Base-by-base conservation (phyloP, 2,888 invertebrate species). In the Diachrysia chrysitis region DNA sequence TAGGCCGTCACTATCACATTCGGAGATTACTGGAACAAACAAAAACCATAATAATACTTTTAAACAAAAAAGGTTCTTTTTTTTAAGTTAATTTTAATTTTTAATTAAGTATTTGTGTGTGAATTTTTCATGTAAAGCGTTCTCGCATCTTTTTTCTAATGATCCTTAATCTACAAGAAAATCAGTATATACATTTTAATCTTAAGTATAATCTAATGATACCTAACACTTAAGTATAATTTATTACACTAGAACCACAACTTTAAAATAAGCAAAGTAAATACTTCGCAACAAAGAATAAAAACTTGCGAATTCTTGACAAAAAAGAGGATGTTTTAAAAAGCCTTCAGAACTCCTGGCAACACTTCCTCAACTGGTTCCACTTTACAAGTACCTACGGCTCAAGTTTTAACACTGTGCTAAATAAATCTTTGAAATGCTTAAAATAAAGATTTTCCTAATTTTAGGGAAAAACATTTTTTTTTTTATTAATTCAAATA, bases 11-110 rank as follows among this genome's bases (percentile, higher is more conserved):
- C 63, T 70, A 65, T 71, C 79, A 76, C 78, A 66, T 72, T 35
- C 53, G 58, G 42, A 21, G 42, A 66, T 55, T 35, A 63, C 87
- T 89, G 85, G 0, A 87, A 88, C 85, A 85, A 87, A 57, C 2
- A 37, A 14, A 2, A 70, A 0, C 17, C 7, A 23, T 23, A n/a
- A 3, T 48, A 29, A 58, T 25, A 42, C 9, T 53, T 3, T n/a
- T 3, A 53, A 21, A n/a, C n/a, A n/a, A n/a, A n/a, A n/a, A n/a
- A n/a, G n/a, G n/a, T n/a, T n/a, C n/a, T n/a, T n/a, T n/a, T n/a
- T n/a, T n/a, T n/a, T n/a, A n/a, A n/a, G n/a, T n/a, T n/a, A n/a
- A n/a, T n/a, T n/a, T n/a, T n/a, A n/a, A n/a, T n/a, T n/a, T n/a
- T n/a, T n/a, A n/a, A n/a, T n/a, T n/a, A n/a, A n/a, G n/a, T n/a